Percentiles rank a stretch among this genome's conserved stretches.
Evolutionary conservation across 2,888 invertebrate genomes (phyloP).

Genomic region (Cerceris ruficornis): DNA sequence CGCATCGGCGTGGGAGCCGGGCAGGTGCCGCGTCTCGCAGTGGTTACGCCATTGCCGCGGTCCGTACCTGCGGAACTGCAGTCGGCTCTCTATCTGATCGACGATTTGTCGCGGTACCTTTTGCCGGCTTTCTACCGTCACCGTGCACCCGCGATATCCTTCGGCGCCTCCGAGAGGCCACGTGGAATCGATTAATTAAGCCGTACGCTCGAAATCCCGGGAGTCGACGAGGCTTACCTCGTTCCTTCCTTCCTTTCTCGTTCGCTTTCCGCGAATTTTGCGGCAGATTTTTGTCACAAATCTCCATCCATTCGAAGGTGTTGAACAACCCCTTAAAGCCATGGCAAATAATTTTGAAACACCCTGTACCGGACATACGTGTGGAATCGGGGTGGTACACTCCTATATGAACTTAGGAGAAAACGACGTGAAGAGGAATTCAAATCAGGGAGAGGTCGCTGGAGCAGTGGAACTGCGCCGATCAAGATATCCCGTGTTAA

Average conservation of each 20-base stretch:
- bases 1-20: constrained; percentile 75
- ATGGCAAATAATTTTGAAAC: too few relatives aligned
- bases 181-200: constrained; percentile 62
- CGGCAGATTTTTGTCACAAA: too few relatives aligned
- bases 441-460: too few relatives aligned
- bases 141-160: constrained; percentile 44
- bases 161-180: constrained; percentile 37
- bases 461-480: too few relatives aligned
- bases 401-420: too few relatives aligned
- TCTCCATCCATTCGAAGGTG: too few relatives aligned
- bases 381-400: too few relatives aligned
- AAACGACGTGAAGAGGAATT: too few relatives aligned
- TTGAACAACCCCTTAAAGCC: too few relatives aligned
- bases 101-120: constrained; percentile 66
- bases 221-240: neutral
- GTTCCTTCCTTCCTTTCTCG: neutral
- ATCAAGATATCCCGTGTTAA: too few relatives aligned
- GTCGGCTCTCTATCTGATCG: constrained; percentile 65
- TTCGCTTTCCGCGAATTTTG: neutral
- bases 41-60: constrained; percentile 57
- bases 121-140: constrained; percentile 41
- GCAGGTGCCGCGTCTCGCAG: constrained; percentile 73
- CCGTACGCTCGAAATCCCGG: constrained; percentile 1
- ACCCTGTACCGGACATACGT: too few relatives aligned
- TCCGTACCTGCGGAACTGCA: constrained; percentile 32